These are phyloP conservation scores for Andrena bicolor DNA, from an alignment of 2,888 invertebrate species.

Conservation along the genomic window DNA sequence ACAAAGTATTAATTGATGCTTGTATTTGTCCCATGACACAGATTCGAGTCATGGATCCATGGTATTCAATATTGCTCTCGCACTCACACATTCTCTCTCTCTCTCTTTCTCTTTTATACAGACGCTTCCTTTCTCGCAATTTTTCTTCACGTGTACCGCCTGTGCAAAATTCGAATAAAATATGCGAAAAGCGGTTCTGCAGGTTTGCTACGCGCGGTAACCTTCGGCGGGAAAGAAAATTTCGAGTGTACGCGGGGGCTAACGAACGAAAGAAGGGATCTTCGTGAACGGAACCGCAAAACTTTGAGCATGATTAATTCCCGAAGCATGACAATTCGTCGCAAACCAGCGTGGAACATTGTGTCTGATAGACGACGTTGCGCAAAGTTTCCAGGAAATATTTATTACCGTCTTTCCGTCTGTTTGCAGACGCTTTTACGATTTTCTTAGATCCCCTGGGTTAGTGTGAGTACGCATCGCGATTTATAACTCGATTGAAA, in stretches of 20 bases:
- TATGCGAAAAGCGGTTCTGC: neutral
- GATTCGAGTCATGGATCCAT: slow-evolving; percentile 35
- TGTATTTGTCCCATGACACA: slow-evolving; percentile 56
- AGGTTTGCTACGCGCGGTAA: neutral
- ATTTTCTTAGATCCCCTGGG: neutral
- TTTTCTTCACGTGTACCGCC: neutral
- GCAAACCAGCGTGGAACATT: slow-evolving; percentile 38
- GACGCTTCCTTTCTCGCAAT: neutral
- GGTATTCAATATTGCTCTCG: neutral
- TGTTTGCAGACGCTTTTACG: neutral
- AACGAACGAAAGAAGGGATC: slow-evolving; percentile 19
- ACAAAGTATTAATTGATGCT: slow-evolving; percentile 62
- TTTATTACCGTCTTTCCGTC: slow-evolving; percentile 35
- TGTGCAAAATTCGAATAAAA: slow-evolving; percentile 6
- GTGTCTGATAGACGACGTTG: slow-evolving; percentile 44
- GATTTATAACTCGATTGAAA: slow-evolving; percentile 5
- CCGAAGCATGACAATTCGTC: slow-evolving; percentile 27
- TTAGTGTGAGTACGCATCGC: too few species aligned
- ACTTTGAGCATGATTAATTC: slow-evolving; percentile 44
- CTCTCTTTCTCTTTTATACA: neutral
- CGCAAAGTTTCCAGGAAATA: slow-evolving; percentile 43
- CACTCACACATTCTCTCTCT: neutral
- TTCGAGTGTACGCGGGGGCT: neutral
- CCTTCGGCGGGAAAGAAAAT: neutral
- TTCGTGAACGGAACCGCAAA: slow-evolving; percentile 30